These are phyloP conservation scores for Heliocidaris erythrogramma DNA, from an alignment of 35 echinoderm and acorn worm genomes.

Conservation along the genomic window DNA sequence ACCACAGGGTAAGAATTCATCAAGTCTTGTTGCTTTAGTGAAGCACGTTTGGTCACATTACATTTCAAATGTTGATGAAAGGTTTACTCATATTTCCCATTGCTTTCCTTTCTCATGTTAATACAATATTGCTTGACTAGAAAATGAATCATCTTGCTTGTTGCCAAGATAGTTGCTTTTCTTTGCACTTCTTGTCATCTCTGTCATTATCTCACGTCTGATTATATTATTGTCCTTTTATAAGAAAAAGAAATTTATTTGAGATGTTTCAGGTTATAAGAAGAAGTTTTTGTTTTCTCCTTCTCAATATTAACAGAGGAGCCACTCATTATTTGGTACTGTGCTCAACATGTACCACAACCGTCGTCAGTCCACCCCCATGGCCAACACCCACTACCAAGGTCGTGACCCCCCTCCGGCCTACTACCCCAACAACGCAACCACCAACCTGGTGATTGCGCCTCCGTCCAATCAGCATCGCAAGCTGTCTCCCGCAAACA, in stretches of 20 bases:
- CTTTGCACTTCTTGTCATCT: neutral
- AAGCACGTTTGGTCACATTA: neutral
- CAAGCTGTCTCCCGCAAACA: slow-evolving; percentile 90
- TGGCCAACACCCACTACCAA: slow-evolving; percentile 59
- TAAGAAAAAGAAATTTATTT: too few species aligned
- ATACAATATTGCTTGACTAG: neutral
- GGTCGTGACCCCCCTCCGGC: slow-evolving; percentile 54
- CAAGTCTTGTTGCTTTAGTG: neutral
- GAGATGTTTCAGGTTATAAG: too few species aligned
- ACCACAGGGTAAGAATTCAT: slow-evolving; percentile 80
- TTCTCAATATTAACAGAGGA: slow-evolving; percentile 66
- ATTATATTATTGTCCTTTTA: too few species aligned
- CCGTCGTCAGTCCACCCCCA: slow-evolving; percentile 84
- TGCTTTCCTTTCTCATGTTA: neutral
- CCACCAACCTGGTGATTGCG: slow-evolving; percentile 76
- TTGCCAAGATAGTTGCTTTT: neutral
- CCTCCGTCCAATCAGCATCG: slow-evolving; percentile 93
- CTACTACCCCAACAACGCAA: slow-evolving; percentile 61
- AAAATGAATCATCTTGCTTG: neutral
- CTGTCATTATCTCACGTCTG: too few species aligned
- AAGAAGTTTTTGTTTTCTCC: too few species aligned
- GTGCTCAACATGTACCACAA: slow-evolving; percentile 90
- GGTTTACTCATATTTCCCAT: neutral
- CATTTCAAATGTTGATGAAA: neutral
- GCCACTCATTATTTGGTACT: slow-evolving; percentile 95